Base-by-base conservation (phyloP, 2,113 vertebrate genomes). In the Sorex araneus region DNA sequence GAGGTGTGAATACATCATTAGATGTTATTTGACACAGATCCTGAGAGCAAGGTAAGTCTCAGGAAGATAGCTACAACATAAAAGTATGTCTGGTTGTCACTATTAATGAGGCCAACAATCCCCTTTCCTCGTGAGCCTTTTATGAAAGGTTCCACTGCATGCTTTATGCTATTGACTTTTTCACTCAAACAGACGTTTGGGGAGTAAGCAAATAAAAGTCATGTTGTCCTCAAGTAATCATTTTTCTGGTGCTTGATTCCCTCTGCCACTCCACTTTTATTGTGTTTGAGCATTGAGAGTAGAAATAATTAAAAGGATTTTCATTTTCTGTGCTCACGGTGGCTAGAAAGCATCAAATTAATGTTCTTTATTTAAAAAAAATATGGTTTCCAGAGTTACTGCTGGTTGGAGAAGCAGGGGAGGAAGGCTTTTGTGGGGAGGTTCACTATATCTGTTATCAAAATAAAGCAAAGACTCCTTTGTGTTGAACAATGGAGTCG, bases 161-260 rank as follows among this genome's bases (percentile, higher is more conserved):
- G 67, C 30, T 71, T 93, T 71, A 66, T 32, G 16, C 76, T 93
- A 69, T 81, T 90, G 94, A 75, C 18, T 67, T 83, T 75, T 90
- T 91, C 71, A 34, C 27, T 94, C 82, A 94, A 57, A 70, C 7
- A 57, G 84, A 36, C 4, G 12, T 91, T 94, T 92, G 92, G 94
- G 87, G 79, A 95, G 94, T 88, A 97, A 96, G n/a, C 32, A 94
- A 95, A 96, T 90, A 92, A 94, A 96, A 96, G 19, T 82, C 23
- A 74, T 87, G 21, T 45, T 94, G 66, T 94, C 60, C 88, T 94
- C 28, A 54, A 80, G 80, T 88, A 94, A 94, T 93, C 82, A 86
- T 69, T 81, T 95, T 92, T 94, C 87, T 94, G 54, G 36, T 86
- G 40, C 30, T 78, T 18, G 13, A 93, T 92, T 96, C 94, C 94